phyloP scores from a whole-genome alignment of 2,888 invertebrate genomes.

The Drosophila mettleri region DNA sequence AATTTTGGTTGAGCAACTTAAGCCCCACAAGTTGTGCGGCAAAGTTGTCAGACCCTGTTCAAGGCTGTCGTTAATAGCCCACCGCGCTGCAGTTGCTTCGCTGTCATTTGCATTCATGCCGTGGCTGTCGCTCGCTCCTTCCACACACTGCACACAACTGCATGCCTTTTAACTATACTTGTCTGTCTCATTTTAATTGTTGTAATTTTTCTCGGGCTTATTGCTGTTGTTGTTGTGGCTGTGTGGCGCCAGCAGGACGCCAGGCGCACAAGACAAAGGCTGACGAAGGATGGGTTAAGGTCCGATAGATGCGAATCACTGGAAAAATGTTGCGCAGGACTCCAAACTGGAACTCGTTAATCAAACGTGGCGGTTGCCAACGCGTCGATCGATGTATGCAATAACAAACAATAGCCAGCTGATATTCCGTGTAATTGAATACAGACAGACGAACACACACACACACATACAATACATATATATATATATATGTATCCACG shows the following conservation, averaged over 20 bases:
- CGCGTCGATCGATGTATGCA: slow-evolving; percentile 66
- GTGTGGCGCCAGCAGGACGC: slow-evolving; percentile 67
- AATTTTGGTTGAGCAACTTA: neutral
- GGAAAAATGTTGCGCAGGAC: slow-evolving; percentile 51
- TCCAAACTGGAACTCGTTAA: slow-evolving; percentile 46
- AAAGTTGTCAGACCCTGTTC: slow-evolving; percentile 24
- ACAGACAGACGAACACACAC: slow-evolving; percentile 25
- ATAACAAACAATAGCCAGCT: slow-evolving; percentile 55
- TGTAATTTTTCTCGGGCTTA: slow-evolving; percentile 58
- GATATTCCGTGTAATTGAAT: slow-evolving; percentile 75
- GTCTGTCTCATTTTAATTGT: slow-evolving; percentile 69
- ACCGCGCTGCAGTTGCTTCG: slow-evolving; percentile 48
- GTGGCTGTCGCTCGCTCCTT: neutral
- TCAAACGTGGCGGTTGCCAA: slow-evolving; percentile 36
- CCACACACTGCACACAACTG: neutral
- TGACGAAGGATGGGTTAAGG: slow-evolving; percentile 67
- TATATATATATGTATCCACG: too few relatives aligned
- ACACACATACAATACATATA: too few relatives aligned
- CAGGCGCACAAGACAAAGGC: slow-evolving; percentile 43
- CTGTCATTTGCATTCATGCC: slow-evolving; percentile 51
- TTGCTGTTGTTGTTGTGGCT: slow-evolving; percentile 33
- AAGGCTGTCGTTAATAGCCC: slow-evolving; percentile 30
- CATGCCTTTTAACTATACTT: slow-evolving; percentile 21
- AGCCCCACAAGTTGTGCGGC: neutral
- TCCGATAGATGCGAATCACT: slow-evolving; percentile 46